Base-by-base conservation (phyloP, 2,113 vertebrate genomes). In the Thunnus maccoyii region DNA sequence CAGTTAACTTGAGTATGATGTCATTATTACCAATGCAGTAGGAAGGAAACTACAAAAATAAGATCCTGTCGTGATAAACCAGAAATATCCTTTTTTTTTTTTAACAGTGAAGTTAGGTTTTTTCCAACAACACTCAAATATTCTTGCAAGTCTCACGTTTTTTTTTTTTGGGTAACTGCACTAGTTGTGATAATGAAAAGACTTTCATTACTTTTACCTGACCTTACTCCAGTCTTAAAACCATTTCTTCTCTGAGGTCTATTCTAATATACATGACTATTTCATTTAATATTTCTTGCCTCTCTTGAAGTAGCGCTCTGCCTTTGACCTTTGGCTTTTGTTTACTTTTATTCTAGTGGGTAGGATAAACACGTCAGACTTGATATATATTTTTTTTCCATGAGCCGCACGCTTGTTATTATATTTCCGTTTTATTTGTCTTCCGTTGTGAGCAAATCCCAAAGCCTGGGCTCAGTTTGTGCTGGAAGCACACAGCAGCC, bases 371-470 rank as follows among this genome's bases (percentile, higher is more conserved):
- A 73, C 13, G 75, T 82, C 79, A 55, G 41, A 66, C 41, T 66
- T 86, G 87, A 86, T 72, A 47, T 80, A 76, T 83, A 52, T 41
- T 61, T 71, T 61, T 71, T 72, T 79, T 48, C 82, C 79, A 20
- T 44, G 36, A 57, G 44, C 51, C 51, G 47, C 58, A 70, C 22
- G 5, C 66, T 86, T 69, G n/a, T 57, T 82, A 0, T 82, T 62
- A 2, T 41, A 41, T 84, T 88, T 68, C 50, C 41, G 22, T 80
- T 52, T 72, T 13, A 13, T 72, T 41, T 2, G 5, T 78, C 61
- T 67, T 78, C 63, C 44, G 5, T 52, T 68, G 54, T 16, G 47
- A 77, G 70, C 60, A 81, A 75, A 76, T 61, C 72, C 30, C 54
- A 50, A 58, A 65, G 22, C 69, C 44, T 18, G n/a, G 0, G 70